Base-by-base conservation (phyloP, 2,113 vertebrate genomes). In the Lutjanus erythropterus region DNA sequence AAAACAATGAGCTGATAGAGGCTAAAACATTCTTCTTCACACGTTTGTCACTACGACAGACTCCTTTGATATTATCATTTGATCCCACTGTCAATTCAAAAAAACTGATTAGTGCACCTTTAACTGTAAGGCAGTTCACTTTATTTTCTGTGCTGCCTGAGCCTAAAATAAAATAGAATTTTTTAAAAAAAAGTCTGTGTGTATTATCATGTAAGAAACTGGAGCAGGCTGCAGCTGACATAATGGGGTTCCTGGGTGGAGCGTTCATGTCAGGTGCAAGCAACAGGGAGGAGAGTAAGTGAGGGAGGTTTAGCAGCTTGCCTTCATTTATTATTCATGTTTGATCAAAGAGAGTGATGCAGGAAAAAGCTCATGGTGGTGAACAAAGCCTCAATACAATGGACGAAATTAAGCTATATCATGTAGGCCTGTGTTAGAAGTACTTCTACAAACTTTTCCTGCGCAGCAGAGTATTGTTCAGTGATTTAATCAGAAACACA, bases 261-360 rank as follows among this genome's bases (percentile, higher is more conserved):
- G 46, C 31, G 31, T 74, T 71, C 25, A 29, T 59, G 78, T 86
- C 74, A 80, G 61, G 80, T 81, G 60, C 11, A 71, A 81, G 56
- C 46, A 78, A 31, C 23, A 2, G 44, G 59, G 80, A 73, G 64
- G 58, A 55, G 70, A 72, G 75, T 77, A 29, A 70, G 71, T 59
- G 73, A 75, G 29, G 73, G 46, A 65, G 81, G 47, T 75, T 78
- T 59, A 81, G 65, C 77, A 69, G 80, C 82, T 55, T 80, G 50
- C 55, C 27, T 65, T 79, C 64, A 81, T 91, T 58, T 27, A 85
- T 90, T 82, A 91, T 93, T 91, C 41, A 92, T 86, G 71, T 67
- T 60, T 80, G 80, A 89, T 90, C 78, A 87, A 90, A 88, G 75
- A 62, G 39, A 85, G 78, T 73, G 73, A 91, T 75, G 64, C 78